Evolutionary conservation across 1,140 invertebrate species (phyloP).

Genomic region (Archivesica marissinica): DNA sequence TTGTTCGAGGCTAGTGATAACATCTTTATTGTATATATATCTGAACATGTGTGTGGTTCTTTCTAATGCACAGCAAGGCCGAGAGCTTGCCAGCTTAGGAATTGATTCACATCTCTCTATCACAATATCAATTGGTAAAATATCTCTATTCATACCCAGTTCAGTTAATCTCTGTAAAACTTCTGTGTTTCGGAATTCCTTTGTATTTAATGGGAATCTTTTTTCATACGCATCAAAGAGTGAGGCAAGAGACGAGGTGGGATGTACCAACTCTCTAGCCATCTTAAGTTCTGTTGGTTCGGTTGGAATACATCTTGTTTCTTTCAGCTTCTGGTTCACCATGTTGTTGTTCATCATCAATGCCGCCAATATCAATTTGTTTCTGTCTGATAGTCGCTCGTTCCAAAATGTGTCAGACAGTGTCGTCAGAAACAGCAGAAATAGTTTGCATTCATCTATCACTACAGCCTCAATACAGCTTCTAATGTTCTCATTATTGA

Average conservation of each 20-base stretch:
- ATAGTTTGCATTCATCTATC: background rate
- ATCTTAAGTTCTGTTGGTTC: constrained; percentile 35
- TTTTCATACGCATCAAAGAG: constrained; percentile 11
- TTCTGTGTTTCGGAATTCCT: background rate
- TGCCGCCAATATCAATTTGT: background rate
- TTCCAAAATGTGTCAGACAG: constrained; percentile 10
- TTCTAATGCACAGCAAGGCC: constrained; percentile 12
- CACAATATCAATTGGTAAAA: constrained; percentile 49
- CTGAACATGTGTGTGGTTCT: constrained; percentile 26
- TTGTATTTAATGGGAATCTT: constrained; percentile 14
- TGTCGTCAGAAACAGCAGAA: constrained; percentile 3
- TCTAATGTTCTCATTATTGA: background rate
- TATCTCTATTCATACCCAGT: constrained; percentile 66
- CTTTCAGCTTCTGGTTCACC: background rate
- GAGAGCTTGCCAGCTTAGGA: constrained; percentile 1
- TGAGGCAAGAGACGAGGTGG: background rate
- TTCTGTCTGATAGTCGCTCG: background rate
- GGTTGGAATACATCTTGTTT: constrained; percentile 36
- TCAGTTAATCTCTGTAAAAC: constrained; percentile 25
- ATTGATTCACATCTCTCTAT: constrained; percentile 62
- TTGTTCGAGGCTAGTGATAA: background rate
- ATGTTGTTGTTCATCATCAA: background rate
- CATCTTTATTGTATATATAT: constrained; percentile 28
- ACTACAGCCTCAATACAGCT: background rate
- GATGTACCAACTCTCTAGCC: constrained; percentile 37